These are phyloP conservation scores for Merluccius polli DNA, from an alignment of 2,797 vertebrate species.

Conservation along the genomic window DNA sequence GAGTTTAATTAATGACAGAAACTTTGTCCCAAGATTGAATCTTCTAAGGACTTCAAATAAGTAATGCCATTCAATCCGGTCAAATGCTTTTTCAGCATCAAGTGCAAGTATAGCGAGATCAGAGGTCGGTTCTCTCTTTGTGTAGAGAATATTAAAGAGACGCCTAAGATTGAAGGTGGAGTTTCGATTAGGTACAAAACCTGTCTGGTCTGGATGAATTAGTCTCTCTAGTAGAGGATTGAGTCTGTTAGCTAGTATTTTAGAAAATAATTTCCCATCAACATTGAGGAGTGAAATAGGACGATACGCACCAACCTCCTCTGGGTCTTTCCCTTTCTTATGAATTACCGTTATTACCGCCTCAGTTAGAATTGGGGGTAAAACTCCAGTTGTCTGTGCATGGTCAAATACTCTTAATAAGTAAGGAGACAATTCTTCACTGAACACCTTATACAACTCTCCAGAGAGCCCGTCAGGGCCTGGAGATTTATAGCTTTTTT, in stretches of 20 bases:
- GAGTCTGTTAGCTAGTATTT: not conserved
- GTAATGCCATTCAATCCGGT: conserved; percentile 11
- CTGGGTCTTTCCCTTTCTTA: not conserved
- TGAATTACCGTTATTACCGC: not conserved
- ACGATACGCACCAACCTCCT: not conserved
- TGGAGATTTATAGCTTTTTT: not conserved
- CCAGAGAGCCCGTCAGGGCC: not conserved
- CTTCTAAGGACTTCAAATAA: conserved; percentile 8
- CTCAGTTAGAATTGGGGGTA: not conserved
- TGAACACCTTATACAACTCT: not conserved
- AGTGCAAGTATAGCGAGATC: conserved; percentile 7
- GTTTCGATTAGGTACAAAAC: not conserved
- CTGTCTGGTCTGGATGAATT: not conserved
- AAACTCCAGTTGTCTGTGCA: not conserved
- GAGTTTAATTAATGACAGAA: conserved; percentile 9
- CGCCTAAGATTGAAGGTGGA: not conserved
- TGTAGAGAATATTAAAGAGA: conserved; percentile 11
- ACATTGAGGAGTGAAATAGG: not conserved
- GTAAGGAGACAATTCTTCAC: not conserved
- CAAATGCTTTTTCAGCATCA: conserved; percentile 21
- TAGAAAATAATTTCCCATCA: not conserved
- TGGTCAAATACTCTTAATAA: not conserved
- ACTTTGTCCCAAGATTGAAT: not conserved
- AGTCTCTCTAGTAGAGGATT: not conserved
- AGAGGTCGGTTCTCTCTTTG: not conserved